A percentile compares a stretch with the other conserved stretches of the same genome.
phyloP scores from a whole-genome alignment of 2,113 vertebrate species.

The Gulo gulo region DNA sequence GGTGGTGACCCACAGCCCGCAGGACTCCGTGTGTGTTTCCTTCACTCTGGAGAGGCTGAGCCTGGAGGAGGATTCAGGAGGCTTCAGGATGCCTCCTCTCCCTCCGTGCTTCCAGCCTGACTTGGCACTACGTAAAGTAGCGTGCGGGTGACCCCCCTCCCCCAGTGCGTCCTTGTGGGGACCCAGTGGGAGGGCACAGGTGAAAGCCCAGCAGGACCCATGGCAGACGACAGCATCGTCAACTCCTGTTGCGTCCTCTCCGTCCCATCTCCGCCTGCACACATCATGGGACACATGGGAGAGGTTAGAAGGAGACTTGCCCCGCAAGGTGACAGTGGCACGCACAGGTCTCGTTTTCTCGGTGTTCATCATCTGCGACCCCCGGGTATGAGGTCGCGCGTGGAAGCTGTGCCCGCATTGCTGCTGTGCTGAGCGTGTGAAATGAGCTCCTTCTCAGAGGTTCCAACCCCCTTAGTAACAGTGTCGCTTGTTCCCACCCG shows the following conservation, averaged over 20 bases:
- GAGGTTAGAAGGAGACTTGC: not conserved
- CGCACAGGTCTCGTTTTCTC: not conserved
- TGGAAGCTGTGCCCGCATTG: not conserved
- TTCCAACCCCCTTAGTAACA: accelerated
- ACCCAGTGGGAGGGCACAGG: not conserved
- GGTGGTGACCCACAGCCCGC: accelerated
- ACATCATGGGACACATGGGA: accelerated
- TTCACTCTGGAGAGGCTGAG: not conserved
- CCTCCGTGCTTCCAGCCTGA: not conserved
- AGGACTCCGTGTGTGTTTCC: not conserved
- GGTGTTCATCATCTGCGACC: not conserved
- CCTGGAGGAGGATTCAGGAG: too few relatives aligned
- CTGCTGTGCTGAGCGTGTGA: not conserved
- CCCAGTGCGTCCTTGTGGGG: accelerated
- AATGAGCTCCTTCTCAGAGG: not conserved
- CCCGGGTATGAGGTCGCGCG: not conserved
- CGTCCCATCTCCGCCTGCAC: accelerated
- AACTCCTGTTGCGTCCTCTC: accelerated
- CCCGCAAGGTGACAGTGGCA: not conserved
- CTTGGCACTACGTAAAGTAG: not conserved
- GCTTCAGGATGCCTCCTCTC: not conserved
- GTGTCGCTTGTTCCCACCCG: not conserved
- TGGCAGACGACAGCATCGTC: not conserved
- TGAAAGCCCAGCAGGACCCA: not conserved
- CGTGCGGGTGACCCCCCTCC: not conserved